Percentiles rank a stretch among this genome's conserved stretches.
Evolutionary conservation across 2,888 invertebrate genomes (phyloP).

Genomic region (Cactoblastis cactorum): DNA sequence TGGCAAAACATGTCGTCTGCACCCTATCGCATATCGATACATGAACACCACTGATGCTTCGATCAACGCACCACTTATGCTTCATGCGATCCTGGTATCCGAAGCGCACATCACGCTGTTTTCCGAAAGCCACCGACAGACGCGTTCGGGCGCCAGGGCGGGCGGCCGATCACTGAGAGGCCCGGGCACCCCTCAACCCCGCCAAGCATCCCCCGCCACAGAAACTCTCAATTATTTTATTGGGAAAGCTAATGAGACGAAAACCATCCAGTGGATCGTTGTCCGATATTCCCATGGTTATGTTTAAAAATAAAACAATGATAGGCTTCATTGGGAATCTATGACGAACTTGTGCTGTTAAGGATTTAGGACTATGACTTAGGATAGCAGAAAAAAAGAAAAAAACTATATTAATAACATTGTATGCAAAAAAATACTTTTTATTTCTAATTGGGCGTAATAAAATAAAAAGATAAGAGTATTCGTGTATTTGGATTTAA

Average conservation of each 20-base stretch:
- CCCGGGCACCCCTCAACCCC: slow-evolving; percentile 47
- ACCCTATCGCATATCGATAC: slow-evolving; percentile 19
- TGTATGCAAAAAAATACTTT: too few relatives aligned
- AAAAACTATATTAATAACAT: too few relatives aligned
- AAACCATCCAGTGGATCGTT: slow-evolving; percentile 52
- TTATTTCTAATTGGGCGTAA: too few relatives aligned
- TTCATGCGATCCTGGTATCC: slow-evolving; percentile 42
- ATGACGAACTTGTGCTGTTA: neutral
- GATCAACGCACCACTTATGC: slow-evolving; percentile 35
- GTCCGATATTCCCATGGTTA: slow-evolving; percentile 48
- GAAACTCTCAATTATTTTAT: slow-evolving; percentile 78
- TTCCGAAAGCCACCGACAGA: slow-evolving; percentile 29
- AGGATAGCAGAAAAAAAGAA: neutral
- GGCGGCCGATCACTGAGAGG: slow-evolving; percentile 64
- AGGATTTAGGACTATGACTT: neutral
- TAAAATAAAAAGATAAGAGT: too few relatives aligned
- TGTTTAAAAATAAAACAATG: slow-evolving; percentile 32
- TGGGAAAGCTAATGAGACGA: slow-evolving; percentile 76
- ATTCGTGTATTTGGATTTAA: too few relatives aligned
- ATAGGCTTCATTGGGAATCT: slow-evolving; percentile 14
- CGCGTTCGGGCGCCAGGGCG: slow-evolving; percentile 63
- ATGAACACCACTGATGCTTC: slow-evolving; percentile 41
- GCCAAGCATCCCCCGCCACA: slow-evolving; percentile 45
- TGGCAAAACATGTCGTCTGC: slow-evolving; percentile 14
- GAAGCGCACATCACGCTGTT: slow-evolving; percentile 34